These are phyloP conservation scores for Clarias magur DNA, from an alignment of 2,113 vertebrate species.

Conservation along the genomic window DNA sequence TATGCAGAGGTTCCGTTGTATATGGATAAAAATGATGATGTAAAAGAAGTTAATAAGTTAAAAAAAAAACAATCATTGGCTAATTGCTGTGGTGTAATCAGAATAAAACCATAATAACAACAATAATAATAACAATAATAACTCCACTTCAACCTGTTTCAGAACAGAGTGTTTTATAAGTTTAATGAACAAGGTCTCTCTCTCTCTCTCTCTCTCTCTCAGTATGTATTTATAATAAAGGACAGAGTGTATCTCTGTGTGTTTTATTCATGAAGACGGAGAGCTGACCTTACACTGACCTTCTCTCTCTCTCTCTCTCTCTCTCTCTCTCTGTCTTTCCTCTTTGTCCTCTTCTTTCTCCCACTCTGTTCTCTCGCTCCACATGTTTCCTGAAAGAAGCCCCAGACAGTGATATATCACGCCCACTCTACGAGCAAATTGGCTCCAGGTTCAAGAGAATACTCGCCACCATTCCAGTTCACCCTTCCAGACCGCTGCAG, in stretches of 20 bases:
- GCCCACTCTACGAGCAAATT: background rate
- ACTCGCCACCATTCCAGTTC: background rate
- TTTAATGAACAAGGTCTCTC: background rate
- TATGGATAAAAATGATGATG: background rate
- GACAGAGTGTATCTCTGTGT: background rate
- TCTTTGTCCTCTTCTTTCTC: background rate
- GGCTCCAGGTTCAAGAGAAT: slow-evolving; percentile 15
- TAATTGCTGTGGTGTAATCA: background rate
- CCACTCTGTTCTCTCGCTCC: background rate
- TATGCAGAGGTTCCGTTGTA: too few relatives aligned
- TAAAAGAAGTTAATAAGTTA: background rate
- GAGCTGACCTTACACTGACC: background rate
- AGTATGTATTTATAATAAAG: background rate
- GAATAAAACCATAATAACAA: background rate
- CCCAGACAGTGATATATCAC: slow-evolving; percentile 15
- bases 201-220: too few relatives aligned
- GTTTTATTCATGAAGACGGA: background rate
- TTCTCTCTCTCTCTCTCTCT: background rate
- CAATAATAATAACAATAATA: background rate
- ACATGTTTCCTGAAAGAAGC: background rate
- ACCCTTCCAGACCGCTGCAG: background rate
- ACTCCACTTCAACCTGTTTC: background rate
- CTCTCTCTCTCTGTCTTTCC: background rate
- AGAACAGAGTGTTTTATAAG: background rate
- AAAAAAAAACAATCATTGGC: background rate